Base-by-base conservation (phyloP, 2,797 vertebrate genomes). In the Myotis planiceps region DNA sequence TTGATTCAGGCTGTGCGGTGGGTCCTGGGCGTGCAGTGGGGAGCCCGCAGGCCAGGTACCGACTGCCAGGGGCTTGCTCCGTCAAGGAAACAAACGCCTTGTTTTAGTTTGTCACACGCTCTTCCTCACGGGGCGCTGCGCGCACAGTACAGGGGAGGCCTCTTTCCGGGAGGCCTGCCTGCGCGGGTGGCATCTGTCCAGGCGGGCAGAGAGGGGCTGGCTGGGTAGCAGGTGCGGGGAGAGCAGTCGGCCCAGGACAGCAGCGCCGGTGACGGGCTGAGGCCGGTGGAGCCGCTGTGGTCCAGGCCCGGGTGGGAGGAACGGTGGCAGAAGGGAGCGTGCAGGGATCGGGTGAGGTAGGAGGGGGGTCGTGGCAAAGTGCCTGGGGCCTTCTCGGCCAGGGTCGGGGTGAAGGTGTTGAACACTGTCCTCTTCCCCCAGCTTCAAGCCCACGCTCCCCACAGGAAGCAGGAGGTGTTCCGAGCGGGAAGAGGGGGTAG, bases 1-100 rank as follows among this genome's bases (percentile, higher is more conserved):
- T 53, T 91, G 60, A 74, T 47, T 14, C 25, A 37, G 47, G 39
- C 18, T 32, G 2, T 14, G 15, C 6, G 16, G 13, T 66, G 25
- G 4, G 19, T 1, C 2, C 13, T 58, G 9, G 15, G 23, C 42
- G 3, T 13, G n/a, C 10, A n/a, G 19, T 34, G 3, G 6, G 55
- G 15, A 90, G 13, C 63, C 71, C 66, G 16, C 12, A 78, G 7
- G 47, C 45, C 39, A 78, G 42, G n/a, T 72, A 13, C 27, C 6
- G 2, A 80, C 10, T 2, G 75, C 69, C 19, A 81, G 45, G 45
- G 29, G 29, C 19, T 68, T 58, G 14, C 47, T 14, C 3, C 42
- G 23, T 27, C n/a, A 91, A 21, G 75, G 16, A 71, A 88, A 79
- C 5, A 60, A 39, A 78, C 14, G 8, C 6, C 4, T 15, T 19